Conservation (phyloP, 2,113 vertebrate species). For the Etheostoma cragini region DNA sequence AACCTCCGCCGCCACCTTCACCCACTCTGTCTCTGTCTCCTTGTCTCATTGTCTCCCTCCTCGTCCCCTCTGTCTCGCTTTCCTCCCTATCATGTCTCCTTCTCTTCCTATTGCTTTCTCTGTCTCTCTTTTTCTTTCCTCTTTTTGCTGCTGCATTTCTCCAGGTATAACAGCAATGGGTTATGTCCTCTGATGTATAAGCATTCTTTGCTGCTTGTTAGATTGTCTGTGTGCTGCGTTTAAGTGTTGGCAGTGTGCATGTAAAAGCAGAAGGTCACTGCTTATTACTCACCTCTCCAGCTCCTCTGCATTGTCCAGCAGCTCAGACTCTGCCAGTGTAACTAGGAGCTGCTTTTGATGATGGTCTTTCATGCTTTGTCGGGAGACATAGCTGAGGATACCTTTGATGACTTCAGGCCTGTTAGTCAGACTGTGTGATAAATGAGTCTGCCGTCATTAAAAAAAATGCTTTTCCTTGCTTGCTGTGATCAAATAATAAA, state of each 20-base stretch:
- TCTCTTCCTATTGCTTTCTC: slow-evolving; percentile 79
- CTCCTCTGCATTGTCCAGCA: slow-evolving; percentile 58
- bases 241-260: slow-evolving; percentile 23
- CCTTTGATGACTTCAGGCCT: slow-evolving; percentile 71
- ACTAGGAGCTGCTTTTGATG: slow-evolving; percentile 70
- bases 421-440: slow-evolving; percentile 58
- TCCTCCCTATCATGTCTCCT: slow-evolving; percentile 84
- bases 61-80: slow-evolving; percentile 78
- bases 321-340: slow-evolving; percentile 29
- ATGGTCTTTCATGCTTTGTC: slow-evolving; percentile 74
- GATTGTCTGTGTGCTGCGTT: slow-evolving; percentile 31
- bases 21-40: slow-evolving; percentile 83
- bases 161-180: neutral
- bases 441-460: slow-evolving; percentile 31
- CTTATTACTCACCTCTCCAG: slow-evolving; percentile 70
- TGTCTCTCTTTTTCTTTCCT: slow-evolving; percentile 68
- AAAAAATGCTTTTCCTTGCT: too few relatives aligned
- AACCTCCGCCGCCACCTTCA: slow-evolving; percentile 67
- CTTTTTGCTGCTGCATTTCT: slow-evolving; percentile 27
- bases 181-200: slow-evolving; percentile 30
- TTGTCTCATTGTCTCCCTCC: slow-evolving; percentile 75
- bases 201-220: slow-evolving; percentile 49
- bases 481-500: slow-evolving; percentile 47
- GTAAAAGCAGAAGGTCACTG: slow-evolving; percentile 57
- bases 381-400: slow-evolving; percentile 53